phyloP scores from a whole-genome alignment of 2,888 invertebrate genomes.

The Copidosoma aretas region DNA sequence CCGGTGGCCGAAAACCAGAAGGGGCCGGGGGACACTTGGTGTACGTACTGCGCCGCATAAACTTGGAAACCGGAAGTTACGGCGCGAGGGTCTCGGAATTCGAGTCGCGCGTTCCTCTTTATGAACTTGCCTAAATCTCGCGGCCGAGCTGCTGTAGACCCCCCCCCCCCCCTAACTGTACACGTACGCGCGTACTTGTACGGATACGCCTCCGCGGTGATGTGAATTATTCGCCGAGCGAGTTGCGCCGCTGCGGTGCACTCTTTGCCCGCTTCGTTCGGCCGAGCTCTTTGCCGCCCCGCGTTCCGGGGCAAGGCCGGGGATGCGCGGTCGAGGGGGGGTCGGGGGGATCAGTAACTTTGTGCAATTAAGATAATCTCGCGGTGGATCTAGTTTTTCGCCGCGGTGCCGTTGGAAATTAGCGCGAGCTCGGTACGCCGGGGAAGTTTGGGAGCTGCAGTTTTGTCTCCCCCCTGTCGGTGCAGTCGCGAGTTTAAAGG shows the following conservation, averaged over 20 bases:
- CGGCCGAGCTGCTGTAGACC: not conserved
- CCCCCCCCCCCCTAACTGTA: too few relatives aligned
- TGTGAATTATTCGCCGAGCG: conserved; percentile 20
- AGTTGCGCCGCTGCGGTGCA: not conserved
- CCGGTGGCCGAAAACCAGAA: not conserved
- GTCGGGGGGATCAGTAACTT: not conserved
- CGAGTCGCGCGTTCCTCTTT: conserved; percentile 27
- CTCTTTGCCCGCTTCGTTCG: not conserved
- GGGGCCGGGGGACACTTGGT: conserved; percentile 10
- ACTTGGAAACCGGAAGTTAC: not conserved
- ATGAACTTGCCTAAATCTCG: conserved; percentile 27
- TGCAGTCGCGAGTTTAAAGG: too few relatives aligned
- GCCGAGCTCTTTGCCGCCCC: too few relatives aligned
- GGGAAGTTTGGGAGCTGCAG: too few relatives aligned
- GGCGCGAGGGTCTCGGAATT: conserved; percentile 14
- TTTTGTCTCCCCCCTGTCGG: too few relatives aligned
- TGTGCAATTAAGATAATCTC: not conserved
- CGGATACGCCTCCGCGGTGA: not conserved
- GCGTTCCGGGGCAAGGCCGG: too few relatives aligned
- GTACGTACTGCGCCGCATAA: conserved; percentile 2
- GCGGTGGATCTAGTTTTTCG: not conserved
- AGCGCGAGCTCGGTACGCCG: too few relatives aligned
- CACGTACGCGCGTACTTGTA: not conserved
- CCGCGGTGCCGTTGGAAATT: too few relatives aligned
- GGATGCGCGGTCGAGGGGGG: too few relatives aligned